Base-by-base conservation (phyloP, 2,113 vertebrate species). In the Bostrychus sinensis region DNA sequence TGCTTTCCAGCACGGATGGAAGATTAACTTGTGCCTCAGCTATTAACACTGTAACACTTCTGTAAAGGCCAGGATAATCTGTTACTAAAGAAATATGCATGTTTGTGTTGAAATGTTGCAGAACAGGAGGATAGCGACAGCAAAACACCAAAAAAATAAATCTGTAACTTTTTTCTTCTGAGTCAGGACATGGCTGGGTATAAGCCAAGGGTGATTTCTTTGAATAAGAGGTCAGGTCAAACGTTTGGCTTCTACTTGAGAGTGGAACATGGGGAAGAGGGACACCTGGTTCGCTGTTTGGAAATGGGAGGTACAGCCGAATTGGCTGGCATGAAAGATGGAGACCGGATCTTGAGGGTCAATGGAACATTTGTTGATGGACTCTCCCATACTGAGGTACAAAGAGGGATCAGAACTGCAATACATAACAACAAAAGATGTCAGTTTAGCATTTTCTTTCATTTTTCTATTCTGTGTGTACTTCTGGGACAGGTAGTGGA, bases 241-340 rank as follows among this genome's bases (percentile, higher is more conserved):
- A 93, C 41, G 5, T 98, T 92, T 0, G 97, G 97, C 56, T 99
- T 99, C 87, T 97, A 79, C 86, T 81, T 99, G 63, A 91, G 96
- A 2, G 17, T 94, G 1, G 97, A 99, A 87, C 85, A 90, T 25
- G 91, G 89, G 10, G 93, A 89, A 0, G 81, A 83, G 0, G 97
- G 97, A 5, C 97, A 99, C 70, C 85, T 99, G 81, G 81, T 99
- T 70, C 94, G 97, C 11, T 90, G 88, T 0, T 89, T 99, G 69
- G 93, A 92, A 50, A 89, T 87, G 84, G 80, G 88, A 7, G 94
- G 97, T 41, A 87, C 91, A 0, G 96, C 97, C 1, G 93, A 96
- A 34, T 78, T 92, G 64, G 93, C 94, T 0, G 97, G 97, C 12
- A 89, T 99, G 58, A 94, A 70, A 85, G 96, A 99, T 1, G 96